phyloP scores from a whole-genome alignment of 2,888 invertebrate species.

The Diplolepis rosae region DNA sequence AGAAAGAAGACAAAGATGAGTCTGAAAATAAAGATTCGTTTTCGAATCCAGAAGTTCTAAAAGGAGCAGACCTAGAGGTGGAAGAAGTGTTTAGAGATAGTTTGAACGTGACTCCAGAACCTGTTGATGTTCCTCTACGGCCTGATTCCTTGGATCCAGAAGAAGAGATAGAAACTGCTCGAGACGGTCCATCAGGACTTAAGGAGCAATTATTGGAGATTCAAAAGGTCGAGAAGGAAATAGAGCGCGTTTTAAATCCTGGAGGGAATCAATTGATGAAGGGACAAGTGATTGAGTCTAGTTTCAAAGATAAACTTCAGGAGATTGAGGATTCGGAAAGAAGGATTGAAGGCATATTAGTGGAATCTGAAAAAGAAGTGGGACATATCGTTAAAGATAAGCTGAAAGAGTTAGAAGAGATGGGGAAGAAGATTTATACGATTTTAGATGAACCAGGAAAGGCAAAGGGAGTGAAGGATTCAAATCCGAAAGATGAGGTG shows the following conservation, averaged over 20 bases:
- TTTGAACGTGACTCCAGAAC: slow-evolving; percentile 67
- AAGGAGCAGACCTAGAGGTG: slow-evolving; percentile 24
- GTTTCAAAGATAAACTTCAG: slow-evolving; percentile 46
- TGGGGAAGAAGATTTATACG: slow-evolving; percentile 45
- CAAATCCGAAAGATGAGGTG: slow-evolving; percentile 13
- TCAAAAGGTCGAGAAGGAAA: slow-evolving; percentile 52
- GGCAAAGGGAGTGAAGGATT: slow-evolving; percentile 31
- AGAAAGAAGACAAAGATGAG: neutral
- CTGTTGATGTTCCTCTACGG: slow-evolving; percentile 46
- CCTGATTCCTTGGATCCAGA: slow-evolving; percentile 58
- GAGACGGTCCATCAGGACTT: slow-evolving; percentile 34
- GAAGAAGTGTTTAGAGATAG: slow-evolving; percentile 74
- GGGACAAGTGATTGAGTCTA: slow-evolving; percentile 12
- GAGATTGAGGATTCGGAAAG: slow-evolving; percentile 51
- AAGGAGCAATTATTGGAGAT: slow-evolving; percentile 57
- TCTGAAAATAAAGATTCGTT: neutral
- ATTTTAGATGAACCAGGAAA: slow-evolving; percentile 39
- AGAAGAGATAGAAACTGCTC: slow-evolving; percentile 17
- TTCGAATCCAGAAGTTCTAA: neutral
- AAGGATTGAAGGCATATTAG: slow-evolving; percentile 48
- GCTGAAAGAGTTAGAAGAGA: slow-evolving; percentile 49
- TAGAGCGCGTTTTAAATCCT: slow-evolving; percentile 50
- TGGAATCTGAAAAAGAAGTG: slow-evolving; percentile 5
- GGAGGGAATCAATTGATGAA: slow-evolving; percentile 22
- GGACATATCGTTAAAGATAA: slow-evolving; percentile 39